phyloP scores from a whole-genome alignment of 2,113 vertebrate genomes.

The Dasyurus viverrinus region DNA sequence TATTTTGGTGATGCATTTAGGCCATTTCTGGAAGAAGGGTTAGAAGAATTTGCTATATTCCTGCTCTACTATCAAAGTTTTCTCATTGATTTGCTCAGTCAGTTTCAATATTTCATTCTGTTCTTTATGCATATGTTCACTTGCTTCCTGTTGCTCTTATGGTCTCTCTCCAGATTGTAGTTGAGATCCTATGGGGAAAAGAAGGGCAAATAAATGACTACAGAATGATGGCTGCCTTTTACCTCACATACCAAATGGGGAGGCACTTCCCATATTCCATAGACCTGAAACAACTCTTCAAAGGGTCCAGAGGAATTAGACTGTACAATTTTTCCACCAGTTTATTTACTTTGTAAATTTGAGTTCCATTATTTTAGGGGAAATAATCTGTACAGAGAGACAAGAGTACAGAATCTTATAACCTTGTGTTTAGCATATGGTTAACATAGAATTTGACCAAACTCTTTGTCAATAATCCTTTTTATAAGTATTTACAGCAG shows the following conservation, averaged over 20 bases:
- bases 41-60: not conserved
- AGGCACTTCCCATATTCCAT: not conserved
- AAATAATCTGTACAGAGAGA: not conserved
- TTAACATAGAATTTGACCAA: not conserved
- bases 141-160: not conserved
- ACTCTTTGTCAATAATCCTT: not conserved
- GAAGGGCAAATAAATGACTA: not conserved
- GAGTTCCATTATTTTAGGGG: not conserved
- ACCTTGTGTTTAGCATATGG: not conserved
- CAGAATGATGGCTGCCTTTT: not conserved
- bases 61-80: not conserved
- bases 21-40: not conserved
- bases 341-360: not conserved
- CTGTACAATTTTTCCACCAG: not conserved
- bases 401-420: not conserved
- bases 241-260: not conserved
- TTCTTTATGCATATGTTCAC: not conserved
- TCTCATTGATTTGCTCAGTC: not conserved
- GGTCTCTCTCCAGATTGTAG: not conserved
- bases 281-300: not conserved
- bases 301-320: not conserved
- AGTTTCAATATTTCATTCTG: not conserved
- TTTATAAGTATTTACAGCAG: not conserved
- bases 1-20: not conserved
- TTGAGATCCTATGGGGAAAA: not conserved